These are phyloP conservation scores for Hippocampus barbouri DNA, from an alignment of 2,113 vertebrate species.

Conservation along the genomic window DNA sequence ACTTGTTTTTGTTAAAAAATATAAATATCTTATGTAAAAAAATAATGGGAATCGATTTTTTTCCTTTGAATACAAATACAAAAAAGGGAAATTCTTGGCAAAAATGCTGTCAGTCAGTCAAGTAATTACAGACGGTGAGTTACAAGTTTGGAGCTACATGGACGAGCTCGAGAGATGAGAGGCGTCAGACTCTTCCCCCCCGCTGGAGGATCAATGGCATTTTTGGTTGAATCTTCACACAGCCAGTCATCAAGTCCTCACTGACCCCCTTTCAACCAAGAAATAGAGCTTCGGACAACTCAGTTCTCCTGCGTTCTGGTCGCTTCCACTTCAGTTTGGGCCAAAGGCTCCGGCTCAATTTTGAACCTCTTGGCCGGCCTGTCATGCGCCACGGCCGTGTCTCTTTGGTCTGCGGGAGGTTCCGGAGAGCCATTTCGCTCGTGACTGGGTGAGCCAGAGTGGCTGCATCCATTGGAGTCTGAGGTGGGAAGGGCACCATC, in stretches of 20 bases:
- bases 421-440: constrained; percentile 68
- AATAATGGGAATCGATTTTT: constrained; percentile 61
- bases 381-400: constrained; percentile 31
- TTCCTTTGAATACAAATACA: constrained; percentile 70
- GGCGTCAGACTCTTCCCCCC: neutral
- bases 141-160: constrained; percentile 5
- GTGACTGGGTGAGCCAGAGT: constrained; percentile 61
- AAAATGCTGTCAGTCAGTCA: constrained; percentile 31
- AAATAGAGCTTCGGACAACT: constrained; percentile 12
- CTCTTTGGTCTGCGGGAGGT: constrained; percentile 37
- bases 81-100: constrained; percentile 60
- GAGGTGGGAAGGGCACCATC: constrained; percentile 43
- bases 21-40: constrained; percentile 80
- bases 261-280: constrained; percentile 14
- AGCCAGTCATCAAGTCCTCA: constrained; percentile 27
- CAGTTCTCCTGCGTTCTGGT: constrained; percentile 55
- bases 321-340: constrained; percentile 47
- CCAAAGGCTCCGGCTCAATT: constrained; percentile 53
- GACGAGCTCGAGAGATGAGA: constrained; percentile 5
- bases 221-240: constrained; percentile 22
- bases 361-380: constrained; percentile 60
- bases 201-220: constrained; percentile 27
- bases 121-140: constrained; percentile 21
- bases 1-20: constrained; percentile 67
- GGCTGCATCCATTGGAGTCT: constrained; percentile 81